Base-by-base conservation (phyloP, 2,113 vertebrate species). In the Megaleporinus macrocephalus region DNA sequence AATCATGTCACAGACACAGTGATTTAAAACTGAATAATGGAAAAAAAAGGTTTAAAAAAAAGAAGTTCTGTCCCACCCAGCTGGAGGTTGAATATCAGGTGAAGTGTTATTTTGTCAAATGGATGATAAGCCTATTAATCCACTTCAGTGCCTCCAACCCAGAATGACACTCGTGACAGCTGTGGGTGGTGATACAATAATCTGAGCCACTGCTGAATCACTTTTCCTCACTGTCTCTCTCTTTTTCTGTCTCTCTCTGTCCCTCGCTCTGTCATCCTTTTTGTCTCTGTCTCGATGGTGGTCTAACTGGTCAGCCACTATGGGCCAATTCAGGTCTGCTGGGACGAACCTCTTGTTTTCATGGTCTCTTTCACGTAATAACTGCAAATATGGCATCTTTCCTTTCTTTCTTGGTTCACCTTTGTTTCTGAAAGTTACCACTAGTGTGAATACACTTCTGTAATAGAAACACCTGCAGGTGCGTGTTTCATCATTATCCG, bases 21-120 rank as follows among this genome's bases (percentile, higher is more conserved):
- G 70, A 76, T 70, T 83, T 75, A 4, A 73, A 83, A 76, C 66
- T 9, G 57, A 71, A 24, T 47, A 49, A 75, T 49, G 63, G 63
- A 70, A 55, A 47, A 44, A 29, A n/a, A n/a, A n/a, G n/a, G n/a
- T n/a, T n/a, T n/a, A 41, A 22, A n/a, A 20, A 20, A 24, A 53
- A 41, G 36, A 59, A 30, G 15, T 1, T 16, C 66, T 16, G 51
- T 70, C 29, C 63, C 65, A n/a, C 77, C 62, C 71, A 36, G 76
- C 76, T 74, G 44, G 73, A 81, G 78, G 73, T 73, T 83, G 80
- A 84, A 78, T 53, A 59, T 77, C 73, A 82, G 75, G 83, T 85
- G 79, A 79, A 84, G 83, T 85, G 83, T 70, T 81, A 82, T 86
- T 87, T 86, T 87, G 81, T 76, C 73, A 85, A 89, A 81, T 41